Base-by-base conservation (phyloP, 2,113 vertebrate species). In the Galemys pyrenaicus region DNA sequence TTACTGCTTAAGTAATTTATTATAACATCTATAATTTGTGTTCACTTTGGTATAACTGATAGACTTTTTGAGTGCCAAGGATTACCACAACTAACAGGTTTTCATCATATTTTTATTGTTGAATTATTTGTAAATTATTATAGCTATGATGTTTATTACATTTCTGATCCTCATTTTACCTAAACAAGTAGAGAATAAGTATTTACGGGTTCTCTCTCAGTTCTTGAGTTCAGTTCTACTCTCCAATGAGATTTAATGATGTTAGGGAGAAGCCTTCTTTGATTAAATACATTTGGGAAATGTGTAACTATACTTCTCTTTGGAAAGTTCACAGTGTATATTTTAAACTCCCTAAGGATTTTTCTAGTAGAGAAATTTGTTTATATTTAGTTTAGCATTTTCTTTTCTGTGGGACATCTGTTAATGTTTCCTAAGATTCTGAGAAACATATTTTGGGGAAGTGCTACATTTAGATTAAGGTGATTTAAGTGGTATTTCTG, bases 381-480 rank as follows among this genome's bases (percentile, higher is more conserved):
- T 91, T 74, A 67, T 91, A 19, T 91, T 91, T 86, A 74, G 58
- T 26, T 39, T 80, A 79, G 20, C 19, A 49, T 92, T 89, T 73
- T 83, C 44, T 95, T 92, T 12, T 92, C 41, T 92, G 44, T 79
- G 70, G 71, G 24, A 84, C 37, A 90, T 79, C 46, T 87, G 49
- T 89, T 89, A 83, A 44, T 87, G 77, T 92, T 85, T 92, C 19
- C 70, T 91, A 70, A 11, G 44, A 91, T 95, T 95, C 74, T 93
- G 44, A 96, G 83, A 20, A 92, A 19, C 20, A 30, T 19, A 49
- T 75, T 77, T 39, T 92, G 46, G 32, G 32, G 37, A 83, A 93
- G n/a, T 19, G 70, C 41, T 91, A 5, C 51, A 60, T 64, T n/a
- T 91, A 89, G 37, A 75, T 20, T 93, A 92, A 78, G 10, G 26